phyloP scores from a whole-genome alignment of 30 jellyfish, hydroid and myxozoan species.

The Aurelia aurita region DNA sequence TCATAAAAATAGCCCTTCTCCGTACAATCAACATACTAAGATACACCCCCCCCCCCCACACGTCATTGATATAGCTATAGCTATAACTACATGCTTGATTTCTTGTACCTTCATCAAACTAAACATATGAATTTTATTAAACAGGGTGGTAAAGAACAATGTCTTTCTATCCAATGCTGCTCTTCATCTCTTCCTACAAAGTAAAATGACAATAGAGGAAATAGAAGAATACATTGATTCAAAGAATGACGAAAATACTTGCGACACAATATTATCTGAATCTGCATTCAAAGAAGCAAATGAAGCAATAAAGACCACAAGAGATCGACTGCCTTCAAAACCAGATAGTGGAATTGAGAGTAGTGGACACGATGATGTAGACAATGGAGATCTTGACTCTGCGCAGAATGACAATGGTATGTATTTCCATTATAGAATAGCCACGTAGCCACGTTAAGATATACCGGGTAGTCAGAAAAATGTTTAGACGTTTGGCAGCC shows the following conservation, averaged over 20 bases:
- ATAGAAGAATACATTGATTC: constrained; percentile 83
- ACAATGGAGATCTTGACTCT: constrained; percentile 46
- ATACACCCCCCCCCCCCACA: no score
- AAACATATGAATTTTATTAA: background rate
- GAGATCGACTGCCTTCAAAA: constrained; percentile 75
- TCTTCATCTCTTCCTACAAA: constrained; percentile 92
- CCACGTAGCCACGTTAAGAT: no score
- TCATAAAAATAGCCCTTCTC: no score
- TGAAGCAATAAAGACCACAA: constrained; percentile 10
- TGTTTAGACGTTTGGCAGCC: no score
- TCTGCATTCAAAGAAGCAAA: constrained; percentile 71
- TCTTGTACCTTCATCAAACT: no score
- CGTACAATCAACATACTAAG: no score
- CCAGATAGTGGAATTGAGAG: constrained; percentile 95
- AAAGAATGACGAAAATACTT: constrained; percentile 86
- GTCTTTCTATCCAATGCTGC: constrained; percentile 94
- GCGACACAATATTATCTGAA: constrained; percentile 85
- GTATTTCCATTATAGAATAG: no score
- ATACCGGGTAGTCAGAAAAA: no score
- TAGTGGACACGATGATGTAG: constrained; percentile 69
- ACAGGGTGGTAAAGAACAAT: constrained; percentile 85
- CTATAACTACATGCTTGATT: no score
- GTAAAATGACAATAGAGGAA: constrained; percentile 87
- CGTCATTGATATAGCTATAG: no score
- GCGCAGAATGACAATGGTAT: no score